Conservation (phyloP, 1,140 invertebrate species). For the Tetraneura akinire region DNA sequence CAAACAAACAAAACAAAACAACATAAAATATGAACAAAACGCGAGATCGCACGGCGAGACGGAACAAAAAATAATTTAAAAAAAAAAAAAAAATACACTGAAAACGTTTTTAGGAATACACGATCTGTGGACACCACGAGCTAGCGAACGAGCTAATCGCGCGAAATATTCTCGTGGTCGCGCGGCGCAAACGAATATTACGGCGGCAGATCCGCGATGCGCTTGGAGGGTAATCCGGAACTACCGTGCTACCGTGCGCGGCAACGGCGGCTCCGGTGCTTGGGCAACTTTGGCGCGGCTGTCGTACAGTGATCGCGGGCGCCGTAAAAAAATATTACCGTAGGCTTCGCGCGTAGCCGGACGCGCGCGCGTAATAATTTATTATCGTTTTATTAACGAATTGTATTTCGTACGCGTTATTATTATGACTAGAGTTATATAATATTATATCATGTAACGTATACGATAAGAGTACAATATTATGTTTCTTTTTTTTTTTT, state of each 20-base stretch:
- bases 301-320: conserved; percentile 37
- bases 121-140: background rate
- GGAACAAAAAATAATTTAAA: too few relatives aligned
- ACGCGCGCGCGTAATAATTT: too few relatives aligned
- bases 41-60: too few relatives aligned
- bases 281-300: conserved; percentile 41
- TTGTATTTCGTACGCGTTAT: too few relatives aligned
- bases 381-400: too few relatives aligned
- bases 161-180: conserved; percentile 27
- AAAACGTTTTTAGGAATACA: background rate
- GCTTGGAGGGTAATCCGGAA: conserved; percentile 49
- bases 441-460: too few relatives aligned
- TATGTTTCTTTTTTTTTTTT: too few relatives aligned
- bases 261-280: conserved; percentile 22
- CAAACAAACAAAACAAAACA: too few relatives aligned
- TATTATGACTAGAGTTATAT: too few relatives aligned
- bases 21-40: too few relatives aligned
- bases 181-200: background rate
- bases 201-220: conserved; percentile 21
- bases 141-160: background rate
- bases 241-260: conserved; percentile 42
- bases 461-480: too few relatives aligned
- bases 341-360: background rate
- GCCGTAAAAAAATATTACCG: conserved; percentile 40
- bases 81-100: background rate